Evolutionary conservation across 2,888 invertebrate species (phyloP).

Genomic region (Muscina levida): DNA sequence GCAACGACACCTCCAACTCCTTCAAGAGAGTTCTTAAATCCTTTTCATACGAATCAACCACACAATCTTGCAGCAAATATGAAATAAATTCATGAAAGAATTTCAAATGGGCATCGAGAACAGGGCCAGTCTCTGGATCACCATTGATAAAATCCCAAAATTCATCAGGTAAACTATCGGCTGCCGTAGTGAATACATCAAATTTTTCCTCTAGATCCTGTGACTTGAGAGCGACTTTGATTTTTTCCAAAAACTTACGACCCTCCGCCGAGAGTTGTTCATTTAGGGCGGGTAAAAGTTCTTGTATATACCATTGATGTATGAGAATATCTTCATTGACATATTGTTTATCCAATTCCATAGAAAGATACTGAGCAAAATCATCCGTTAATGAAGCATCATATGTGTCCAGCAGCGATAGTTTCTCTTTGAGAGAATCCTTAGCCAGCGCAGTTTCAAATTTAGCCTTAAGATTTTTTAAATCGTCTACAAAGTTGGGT

Average conservation of each 20-base stretch:
- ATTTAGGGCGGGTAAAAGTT: conserved; percentile 49
- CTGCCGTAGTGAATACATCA: conserved; percentile 57
- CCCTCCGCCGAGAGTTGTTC: conserved; percentile 56
- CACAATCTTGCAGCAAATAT: conserved; percentile 53
- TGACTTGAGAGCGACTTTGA: conserved; percentile 45
- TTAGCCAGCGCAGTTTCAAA: conserved; percentile 51
- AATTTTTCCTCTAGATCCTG: conserved; percentile 63
- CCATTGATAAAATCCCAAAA: conserved; percentile 14
- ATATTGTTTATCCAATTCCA: conserved; percentile 65
- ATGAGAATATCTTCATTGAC: conserved; percentile 66
- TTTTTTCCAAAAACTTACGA: conserved; percentile 38
- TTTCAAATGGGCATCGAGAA: conserved; percentile 64
- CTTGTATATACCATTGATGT: conserved; percentile 66
- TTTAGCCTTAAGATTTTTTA: conserved; percentile 49
- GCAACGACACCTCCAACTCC: conserved; percentile 46
- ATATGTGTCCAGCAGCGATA: conserved; percentile 46
- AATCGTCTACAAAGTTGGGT: conserved; percentile 40
- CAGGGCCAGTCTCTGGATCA: conserved; percentile 34
- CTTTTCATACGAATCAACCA: conserved; percentile 15
- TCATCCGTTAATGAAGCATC: conserved; percentile 26
- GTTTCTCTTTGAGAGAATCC: conserved; percentile 51
- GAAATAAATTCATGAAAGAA: conserved; percentile 63
- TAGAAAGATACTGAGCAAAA: conserved; percentile 53
- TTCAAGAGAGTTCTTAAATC: conserved; percentile 18
- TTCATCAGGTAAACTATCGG: conserved; percentile 57